Evolutionary conservation across 2,888 invertebrate genomes (phyloP).

Genomic region (Eutolmus rufibarbis): DNA sequence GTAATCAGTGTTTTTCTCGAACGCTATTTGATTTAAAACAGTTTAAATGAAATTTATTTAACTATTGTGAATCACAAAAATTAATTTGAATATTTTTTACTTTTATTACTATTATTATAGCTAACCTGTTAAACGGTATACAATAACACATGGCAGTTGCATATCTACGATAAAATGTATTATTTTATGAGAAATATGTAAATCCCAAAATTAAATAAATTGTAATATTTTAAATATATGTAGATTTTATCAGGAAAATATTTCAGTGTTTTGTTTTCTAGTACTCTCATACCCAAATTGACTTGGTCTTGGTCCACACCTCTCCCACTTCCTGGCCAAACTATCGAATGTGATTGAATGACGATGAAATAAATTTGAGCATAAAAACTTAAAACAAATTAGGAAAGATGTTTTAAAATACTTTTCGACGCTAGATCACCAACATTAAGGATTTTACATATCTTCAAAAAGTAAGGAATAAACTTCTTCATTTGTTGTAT

Average conservation of each 20-base stretch:
- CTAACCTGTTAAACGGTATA: not conserved
- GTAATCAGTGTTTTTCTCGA: conserved; percentile 20
- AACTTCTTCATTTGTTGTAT: too few species aligned
- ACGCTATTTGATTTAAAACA: not conserved
- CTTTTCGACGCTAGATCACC: too few species aligned
- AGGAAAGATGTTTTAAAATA: too few species aligned
- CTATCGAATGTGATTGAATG: too few species aligned
- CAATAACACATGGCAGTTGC: not conserved
- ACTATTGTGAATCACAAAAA: not conserved
- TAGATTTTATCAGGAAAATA: conserved; percentile 10
- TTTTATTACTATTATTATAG: not conserved
- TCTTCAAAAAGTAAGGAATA: too few species aligned
- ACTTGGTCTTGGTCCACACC: too few species aligned
- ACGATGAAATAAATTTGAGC: too few species aligned
- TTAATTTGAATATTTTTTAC: not conserved
- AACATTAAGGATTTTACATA: too few species aligned
- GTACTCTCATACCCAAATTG: not conserved
- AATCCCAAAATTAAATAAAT: not conserved
- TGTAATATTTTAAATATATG: conserved; percentile 21
- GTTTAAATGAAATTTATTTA: not conserved
- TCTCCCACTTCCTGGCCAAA: too few species aligned
- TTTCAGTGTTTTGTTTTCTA: not conserved
- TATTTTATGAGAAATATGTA: not conserved
- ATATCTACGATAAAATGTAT: not conserved
- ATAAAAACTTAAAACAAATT: too few species aligned